phyloP scores from a whole-genome alignment of 2,113 vertebrate species.

The Ursus arctos region DNA sequence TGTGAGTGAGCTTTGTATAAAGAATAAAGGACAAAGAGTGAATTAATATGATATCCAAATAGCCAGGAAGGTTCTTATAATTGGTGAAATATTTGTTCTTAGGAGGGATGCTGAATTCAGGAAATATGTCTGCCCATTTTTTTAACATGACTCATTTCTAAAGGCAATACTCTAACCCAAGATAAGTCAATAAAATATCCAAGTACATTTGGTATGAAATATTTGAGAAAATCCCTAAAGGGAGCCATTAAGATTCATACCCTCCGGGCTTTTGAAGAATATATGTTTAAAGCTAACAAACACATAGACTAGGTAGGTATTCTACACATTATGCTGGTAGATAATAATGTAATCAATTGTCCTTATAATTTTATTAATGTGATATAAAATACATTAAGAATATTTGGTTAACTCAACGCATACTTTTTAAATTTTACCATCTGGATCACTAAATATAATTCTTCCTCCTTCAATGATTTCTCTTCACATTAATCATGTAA shows the following conservation, averaged over 20 bases:
- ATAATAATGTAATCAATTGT: background rate
- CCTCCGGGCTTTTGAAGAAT: background rate
- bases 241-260: background rate
- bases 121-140: background rate
- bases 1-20: background rate
- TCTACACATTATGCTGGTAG: background rate
- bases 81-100: constrained; percentile 14
- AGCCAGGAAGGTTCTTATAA: background rate
- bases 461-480: background rate
- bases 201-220: background rate
- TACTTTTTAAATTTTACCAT: background rate
- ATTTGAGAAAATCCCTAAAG: background rate
- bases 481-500: background rate
- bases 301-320: background rate
- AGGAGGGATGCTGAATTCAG: background rate
- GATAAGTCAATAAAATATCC: background rate
- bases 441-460: background rate
- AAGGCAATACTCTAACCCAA: background rate
- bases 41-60: constrained; percentile 5
- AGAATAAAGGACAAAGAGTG: constrained; percentile 33
- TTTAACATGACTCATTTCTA: background rate
- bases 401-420: background rate
- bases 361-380: background rate
- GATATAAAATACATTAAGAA: background rate
- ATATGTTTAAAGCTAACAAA: background rate